Conservation (phyloP, 1,140 invertebrate genomes). For the Cydia pomonella region DNA sequence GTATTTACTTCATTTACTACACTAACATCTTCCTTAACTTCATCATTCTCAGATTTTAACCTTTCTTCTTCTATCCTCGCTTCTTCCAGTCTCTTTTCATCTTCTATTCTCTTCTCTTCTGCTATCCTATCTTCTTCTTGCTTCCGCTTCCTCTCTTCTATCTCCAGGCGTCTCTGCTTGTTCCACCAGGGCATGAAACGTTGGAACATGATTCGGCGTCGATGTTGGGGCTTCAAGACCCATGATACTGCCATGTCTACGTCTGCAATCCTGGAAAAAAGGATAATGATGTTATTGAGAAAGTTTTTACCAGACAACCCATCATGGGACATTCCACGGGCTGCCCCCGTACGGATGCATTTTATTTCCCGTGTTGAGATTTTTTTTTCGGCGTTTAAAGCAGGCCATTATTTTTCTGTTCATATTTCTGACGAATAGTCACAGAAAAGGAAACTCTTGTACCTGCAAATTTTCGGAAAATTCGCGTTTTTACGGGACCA, state of each 20-base stretch:
- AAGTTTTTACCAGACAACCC: too few species aligned
- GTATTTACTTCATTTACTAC: neutral
- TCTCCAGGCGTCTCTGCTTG: conserved; percentile 59
- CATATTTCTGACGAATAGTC: too few species aligned
- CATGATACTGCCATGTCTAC: conserved; percentile 74
- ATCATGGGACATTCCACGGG: too few species aligned
- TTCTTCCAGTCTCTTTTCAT: neutral
- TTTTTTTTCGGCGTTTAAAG: too few species aligned
- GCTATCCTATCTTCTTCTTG: conserved; percentile 46
- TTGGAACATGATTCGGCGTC: conserved; percentile 71
- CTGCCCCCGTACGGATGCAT: too few species aligned
- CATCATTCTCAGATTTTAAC: neutral
- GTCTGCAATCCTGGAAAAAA: conserved; percentile 68
- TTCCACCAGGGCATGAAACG: conserved; percentile 79
- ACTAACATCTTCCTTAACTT: neutral
- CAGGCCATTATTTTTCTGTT: too few species aligned
- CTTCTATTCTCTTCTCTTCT: conserved; percentile 39
- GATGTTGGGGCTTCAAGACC: conserved; percentile 76
- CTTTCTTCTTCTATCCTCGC: conserved; percentile 10
- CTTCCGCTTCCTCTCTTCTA: conserved; percentile 61
- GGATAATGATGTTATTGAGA: too few species aligned
- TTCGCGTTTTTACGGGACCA: too few species aligned
- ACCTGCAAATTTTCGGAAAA: too few species aligned
- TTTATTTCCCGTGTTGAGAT: too few species aligned
- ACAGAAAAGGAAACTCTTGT: too few species aligned